These are phyloP conservation scores for Ivindomyrus marchei DNA, from an alignment of 2,113 vertebrate species.

Conservation along the genomic window DNA sequence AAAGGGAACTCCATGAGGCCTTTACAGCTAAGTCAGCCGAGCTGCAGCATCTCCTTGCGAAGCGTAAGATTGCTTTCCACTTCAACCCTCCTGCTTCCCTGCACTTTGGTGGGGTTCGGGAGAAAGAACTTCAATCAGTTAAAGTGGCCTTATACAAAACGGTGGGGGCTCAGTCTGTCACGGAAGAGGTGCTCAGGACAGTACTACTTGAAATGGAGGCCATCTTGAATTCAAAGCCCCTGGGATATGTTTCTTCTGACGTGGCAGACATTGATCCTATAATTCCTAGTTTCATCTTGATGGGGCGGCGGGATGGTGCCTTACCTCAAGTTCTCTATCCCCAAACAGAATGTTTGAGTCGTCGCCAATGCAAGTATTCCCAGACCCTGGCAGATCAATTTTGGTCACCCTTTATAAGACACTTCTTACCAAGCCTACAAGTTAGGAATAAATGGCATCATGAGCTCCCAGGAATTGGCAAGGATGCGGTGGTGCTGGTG, in stretches of 20 bases:
- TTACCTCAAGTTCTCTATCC: no score
- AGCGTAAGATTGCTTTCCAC: not conserved
- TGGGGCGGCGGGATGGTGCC: no score
- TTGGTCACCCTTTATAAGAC: no score
- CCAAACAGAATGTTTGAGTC: no score
- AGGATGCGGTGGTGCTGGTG: no score
- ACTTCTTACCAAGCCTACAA: no score
- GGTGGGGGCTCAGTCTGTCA: not conserved
- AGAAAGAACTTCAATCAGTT: not conserved
- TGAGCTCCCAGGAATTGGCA: no score
- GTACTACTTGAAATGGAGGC: not conserved
- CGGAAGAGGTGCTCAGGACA: not conserved
- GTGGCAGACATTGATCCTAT: not conserved
- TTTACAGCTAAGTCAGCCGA: not conserved
- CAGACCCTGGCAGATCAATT: no score
- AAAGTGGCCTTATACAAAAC: not conserved
- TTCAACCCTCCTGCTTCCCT: not conserved
- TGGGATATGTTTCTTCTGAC: not conserved
- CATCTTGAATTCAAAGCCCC: not conserved
- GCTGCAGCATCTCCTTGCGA: not conserved
- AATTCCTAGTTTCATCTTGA: not conserved
- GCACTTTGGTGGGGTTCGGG: not conserved
- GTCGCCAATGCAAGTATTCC: no score
- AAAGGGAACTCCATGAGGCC: not conserved
- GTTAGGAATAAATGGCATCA: no score